phyloP scores from a whole-genome alignment of 1,140 invertebrate genomes.

The Dendrolimus punctatus region DNA sequence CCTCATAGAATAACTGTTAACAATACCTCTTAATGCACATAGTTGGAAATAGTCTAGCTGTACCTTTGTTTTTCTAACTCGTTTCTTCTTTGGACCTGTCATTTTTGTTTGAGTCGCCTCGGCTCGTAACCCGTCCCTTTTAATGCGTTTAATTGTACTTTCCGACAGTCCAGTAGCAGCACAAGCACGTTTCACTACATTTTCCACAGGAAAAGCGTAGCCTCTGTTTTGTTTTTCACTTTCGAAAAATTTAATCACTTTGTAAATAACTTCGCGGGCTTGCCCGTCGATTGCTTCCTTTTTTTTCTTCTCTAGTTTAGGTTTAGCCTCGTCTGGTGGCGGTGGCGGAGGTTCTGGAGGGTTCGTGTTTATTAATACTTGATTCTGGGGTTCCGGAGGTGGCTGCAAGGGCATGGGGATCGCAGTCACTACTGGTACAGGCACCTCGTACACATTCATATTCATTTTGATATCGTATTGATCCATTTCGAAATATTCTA shows the following conservation, averaged over 20 bases:
- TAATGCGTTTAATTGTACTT: constrained; percentile 61
- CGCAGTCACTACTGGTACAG: not conserved
- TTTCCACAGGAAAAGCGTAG: constrained; percentile 59
- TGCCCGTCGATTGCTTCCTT: constrained; percentile 61
- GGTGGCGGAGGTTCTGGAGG: constrained; percentile 19
- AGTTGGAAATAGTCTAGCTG: constrained; percentile 61
- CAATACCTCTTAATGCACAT: constrained; percentile 53
- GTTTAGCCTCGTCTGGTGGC: constrained; percentile 25
- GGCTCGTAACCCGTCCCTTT: constrained; percentile 51
- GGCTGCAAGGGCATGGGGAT: constrained; percentile 8
- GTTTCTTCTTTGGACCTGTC: constrained; percentile 57
- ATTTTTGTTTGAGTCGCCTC: constrained; percentile 63
- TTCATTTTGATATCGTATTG: constrained; percentile 13
- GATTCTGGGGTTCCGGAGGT: constrained; percentile 19
- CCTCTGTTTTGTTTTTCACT: constrained; percentile 63
- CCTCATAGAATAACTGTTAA: constrained; percentile 47
- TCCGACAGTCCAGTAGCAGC: constrained; percentile 59
- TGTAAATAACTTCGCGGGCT: constrained; percentile 58
- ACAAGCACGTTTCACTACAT: constrained; percentile 58
- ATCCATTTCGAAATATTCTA: not conserved
- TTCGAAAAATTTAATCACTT: constrained; percentile 64
- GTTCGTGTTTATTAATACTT: constrained; percentile 11
- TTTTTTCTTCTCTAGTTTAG: constrained; percentile 48
- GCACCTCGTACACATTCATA: constrained; percentile 20
- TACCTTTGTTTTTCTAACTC: constrained; percentile 57